Evolutionary conservation across 2,888 invertebrate genomes (phyloP).

Genomic region (Drosophila buzzatii): DNA sequence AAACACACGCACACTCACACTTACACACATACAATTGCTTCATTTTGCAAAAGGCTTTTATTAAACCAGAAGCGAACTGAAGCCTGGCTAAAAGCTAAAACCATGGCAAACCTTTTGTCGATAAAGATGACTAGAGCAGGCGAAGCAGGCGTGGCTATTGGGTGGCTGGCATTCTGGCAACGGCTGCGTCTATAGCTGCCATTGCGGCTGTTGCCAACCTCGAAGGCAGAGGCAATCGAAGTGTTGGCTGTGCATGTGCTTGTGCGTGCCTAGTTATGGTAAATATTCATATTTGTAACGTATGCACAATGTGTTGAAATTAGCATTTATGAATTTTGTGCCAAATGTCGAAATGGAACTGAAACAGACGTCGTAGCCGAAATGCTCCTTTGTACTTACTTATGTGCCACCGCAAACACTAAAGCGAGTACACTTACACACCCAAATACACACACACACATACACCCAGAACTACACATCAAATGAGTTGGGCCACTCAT

Average conservation of each 20-base stretch:
- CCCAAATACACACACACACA: background rate
- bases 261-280: constrained; percentile 75
- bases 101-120: constrained; percentile 61
- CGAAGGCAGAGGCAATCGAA: constrained; percentile 48
- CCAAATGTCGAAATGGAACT: constrained; percentile 74
- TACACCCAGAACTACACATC: constrained; percentile 35
- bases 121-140: constrained; percentile 38
- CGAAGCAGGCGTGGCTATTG: background rate
- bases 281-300: constrained; percentile 81
- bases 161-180: constrained; percentile 18
- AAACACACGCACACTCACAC: constrained; percentile 28
- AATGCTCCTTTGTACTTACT: constrained; percentile 47
- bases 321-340: constrained; percentile 83
- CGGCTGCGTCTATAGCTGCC: constrained; percentile 37
- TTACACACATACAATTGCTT: constrained; percentile 67
- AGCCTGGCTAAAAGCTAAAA: constrained; percentile 58
- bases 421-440: constrained; percentile 39
- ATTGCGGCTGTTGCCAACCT: constrained; percentile 43
- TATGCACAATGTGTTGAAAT: constrained; percentile 82
- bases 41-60: constrained; percentile 78
- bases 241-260: constrained; percentile 22
- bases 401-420: constrained; percentile 38
- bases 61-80: constrained; percentile 66
- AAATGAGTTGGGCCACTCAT: constrained; percentile 57
- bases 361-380: constrained; percentile 55